Base-by-base conservation (phyloP, 1,140 invertebrate genomes). In the Drosophila pachea region DNA sequence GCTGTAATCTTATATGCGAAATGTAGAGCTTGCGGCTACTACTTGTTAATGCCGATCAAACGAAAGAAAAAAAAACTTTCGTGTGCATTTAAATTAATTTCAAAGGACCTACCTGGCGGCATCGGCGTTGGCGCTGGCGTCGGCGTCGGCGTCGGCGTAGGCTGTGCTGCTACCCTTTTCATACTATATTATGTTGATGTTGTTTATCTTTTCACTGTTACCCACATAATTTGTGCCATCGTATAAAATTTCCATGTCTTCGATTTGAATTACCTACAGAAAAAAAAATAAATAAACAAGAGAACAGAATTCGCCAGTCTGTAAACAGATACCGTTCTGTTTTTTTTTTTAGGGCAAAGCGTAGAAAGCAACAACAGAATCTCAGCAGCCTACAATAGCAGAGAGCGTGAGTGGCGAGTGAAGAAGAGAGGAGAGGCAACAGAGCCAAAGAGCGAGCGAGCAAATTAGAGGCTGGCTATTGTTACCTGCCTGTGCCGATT, bases 321-420 rank as follows among this genome's bases (percentile, higher is more conserved):
- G 79, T 84, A 84, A 84, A 60, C 76, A 79, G 73, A 84, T 86
- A 86, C 81, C 81, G 79, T 86, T 83, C 77, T 47, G 9, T 47
- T 22, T 14, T 16, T 43, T 42, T 43, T 65, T 73, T 58, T 22
- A 22, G 60, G 59, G 38, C 55, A 56, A 43, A 63, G 38, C 36
- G 12, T 12, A 35, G n/a, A 56, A 36, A 69, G 36, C 40, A 47
- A 52, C 14, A 60, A 9, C 58, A 48, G 7, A 70, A 59, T 69
- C 60, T 63, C 68, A 47, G 54, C 61, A 50, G 58, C 53, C 29
- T 75, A 68, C 52, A 62, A 16, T 42, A 38, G 40, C 45, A 59
- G 45, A 58, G 55, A 68, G 52, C 45, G 62, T 31, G 42, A 16
- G 9, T 31, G 6, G 12, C 4, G 6, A 43, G 12, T 31, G 29